Evolutionary conservation across 2,113 vertebrate species (phyloP), one percentile per base, ranked within the genome.

Genomic region (Heptranchias perlo): DNA sequence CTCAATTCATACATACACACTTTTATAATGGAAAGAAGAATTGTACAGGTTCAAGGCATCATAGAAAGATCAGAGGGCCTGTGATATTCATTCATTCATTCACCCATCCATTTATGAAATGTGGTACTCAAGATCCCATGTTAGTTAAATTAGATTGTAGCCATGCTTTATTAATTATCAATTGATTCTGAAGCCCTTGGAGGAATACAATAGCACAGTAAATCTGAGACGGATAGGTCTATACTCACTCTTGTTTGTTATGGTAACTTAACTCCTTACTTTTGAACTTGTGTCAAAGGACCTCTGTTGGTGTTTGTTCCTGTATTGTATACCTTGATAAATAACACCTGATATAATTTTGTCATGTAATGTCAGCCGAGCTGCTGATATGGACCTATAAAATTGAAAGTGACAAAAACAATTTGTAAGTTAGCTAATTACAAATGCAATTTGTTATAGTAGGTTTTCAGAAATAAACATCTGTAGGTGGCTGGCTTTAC

Each of bases 91-190:
- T 44, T 93, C 89, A 62, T 23, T 62, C 14, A 44, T 44, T 93
- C 96, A 96, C 96, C 96, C 96, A 96, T 97, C 97, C 96, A 69
- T 96, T 96, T 97, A 87, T 96, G 94, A 96, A 97, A 97, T 96
- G 94, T 96, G 96, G 96, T 73, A 28, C 96, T 96, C 94, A 96
- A 96, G 97, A 96, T 97, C 97, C 97, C 96, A 67, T 96, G 4
- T 87, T 96, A 96, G 61, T 18, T 96, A 96, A 96, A 21, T 97
- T 97, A 86, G 54, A 21, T 44, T 76, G 96, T 97, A 86, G 44
- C 96, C 39, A 91, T 96, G 64, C n/a, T 96, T 96, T 49, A 11
- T 97, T 93, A 96, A 14, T 96, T 97, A 39, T 96, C 96, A 97
- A 47, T 95, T 73, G 96, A 96, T 96, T 95, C 3, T 13, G 96